Evolutionary conservation across 2,797 vertebrate genomes (phyloP).

Genomic region (Denticeps clupeoides): DNA sequence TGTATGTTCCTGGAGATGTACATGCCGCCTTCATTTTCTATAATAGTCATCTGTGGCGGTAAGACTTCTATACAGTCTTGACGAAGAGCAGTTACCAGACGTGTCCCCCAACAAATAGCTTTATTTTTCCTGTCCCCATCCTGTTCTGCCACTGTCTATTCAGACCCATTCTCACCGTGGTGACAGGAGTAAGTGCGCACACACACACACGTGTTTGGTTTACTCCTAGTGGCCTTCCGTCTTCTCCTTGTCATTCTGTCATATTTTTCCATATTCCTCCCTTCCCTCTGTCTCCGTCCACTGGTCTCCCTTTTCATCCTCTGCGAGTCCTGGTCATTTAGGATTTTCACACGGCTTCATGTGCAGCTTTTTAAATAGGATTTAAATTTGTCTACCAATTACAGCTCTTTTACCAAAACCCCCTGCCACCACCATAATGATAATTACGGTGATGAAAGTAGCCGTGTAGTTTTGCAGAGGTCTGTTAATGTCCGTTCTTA

Average conservation of each 20-base stretch:
- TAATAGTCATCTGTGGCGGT: too few relatives aligned
- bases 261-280: not conserved
- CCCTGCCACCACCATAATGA: constrained; percentile 12
- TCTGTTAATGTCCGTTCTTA: constrained; percentile 27
- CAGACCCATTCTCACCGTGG: too few relatives aligned
- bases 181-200: too few relatives aligned
- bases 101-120: too few relatives aligned
- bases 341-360: constrained; percentile 19
- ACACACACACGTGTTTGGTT: too few relatives aligned
- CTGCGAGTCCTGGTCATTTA: constrained; percentile 16
- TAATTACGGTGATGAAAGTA: not conserved
- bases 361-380: constrained; percentile 18
- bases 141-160: too few relatives aligned
- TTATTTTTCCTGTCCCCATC: too few relatives aligned
- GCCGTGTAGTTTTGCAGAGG: constrained; percentile 28
- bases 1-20: too few relatives aligned
- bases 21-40: too few relatives aligned
- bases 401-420: constrained; percentile 20
- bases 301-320: not conserved
- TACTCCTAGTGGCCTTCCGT: too few relatives aligned
- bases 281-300: not conserved
- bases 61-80: too few relatives aligned
- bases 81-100: too few relatives aligned
- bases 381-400: constrained; percentile 26
- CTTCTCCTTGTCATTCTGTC: constrained; percentile 22